These are phyloP conservation scores for Cladorhizidae sp. DNA, from an alignment of 37 sponge, comb jelly and placozoan genomes.

Conservation along the genomic window DNA sequence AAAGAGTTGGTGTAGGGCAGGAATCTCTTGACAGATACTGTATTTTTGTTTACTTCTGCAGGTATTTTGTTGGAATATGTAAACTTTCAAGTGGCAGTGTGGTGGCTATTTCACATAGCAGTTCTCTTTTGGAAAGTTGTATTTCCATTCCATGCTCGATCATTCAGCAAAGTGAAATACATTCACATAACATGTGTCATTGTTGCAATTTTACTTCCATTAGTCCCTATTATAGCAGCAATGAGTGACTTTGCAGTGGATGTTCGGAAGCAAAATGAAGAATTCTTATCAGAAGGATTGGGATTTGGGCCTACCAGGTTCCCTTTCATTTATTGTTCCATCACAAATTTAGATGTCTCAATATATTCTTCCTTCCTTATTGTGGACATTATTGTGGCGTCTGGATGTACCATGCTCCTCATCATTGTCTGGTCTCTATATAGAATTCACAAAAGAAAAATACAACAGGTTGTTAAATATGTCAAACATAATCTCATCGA, in stretches of 20 bases:
- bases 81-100: conserved; percentile 22
- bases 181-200: conserved; percentile 23
- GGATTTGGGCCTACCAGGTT: neutral
- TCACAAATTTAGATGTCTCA: neutral
- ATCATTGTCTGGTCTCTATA: conserved; percentile 25
- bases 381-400: conserved; percentile 1
- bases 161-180: conserved; percentile 17
- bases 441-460: too few relatives aligned
- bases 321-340: neutral
- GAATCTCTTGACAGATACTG: too few relatives aligned
- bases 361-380: conserved; percentile 16
- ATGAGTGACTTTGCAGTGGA: neutral
- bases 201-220: conserved; percentile 26
- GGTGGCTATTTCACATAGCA: conserved; percentile 24
- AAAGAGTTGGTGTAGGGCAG: too few relatives aligned
- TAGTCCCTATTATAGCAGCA: neutral
- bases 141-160: neutral
- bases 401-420: conserved; percentile 16
- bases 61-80: conserved; percentile 22
- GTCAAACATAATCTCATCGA: too few relatives aligned
- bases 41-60: neutral
- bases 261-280: neutral
- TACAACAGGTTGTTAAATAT: too few relatives aligned
- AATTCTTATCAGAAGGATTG: neutral
- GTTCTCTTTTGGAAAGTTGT: conserved; percentile 16